phyloP scores from a whole-genome alignment of 2,888 invertebrate genomes.

The Sarcophaga rosellei region DNA sequence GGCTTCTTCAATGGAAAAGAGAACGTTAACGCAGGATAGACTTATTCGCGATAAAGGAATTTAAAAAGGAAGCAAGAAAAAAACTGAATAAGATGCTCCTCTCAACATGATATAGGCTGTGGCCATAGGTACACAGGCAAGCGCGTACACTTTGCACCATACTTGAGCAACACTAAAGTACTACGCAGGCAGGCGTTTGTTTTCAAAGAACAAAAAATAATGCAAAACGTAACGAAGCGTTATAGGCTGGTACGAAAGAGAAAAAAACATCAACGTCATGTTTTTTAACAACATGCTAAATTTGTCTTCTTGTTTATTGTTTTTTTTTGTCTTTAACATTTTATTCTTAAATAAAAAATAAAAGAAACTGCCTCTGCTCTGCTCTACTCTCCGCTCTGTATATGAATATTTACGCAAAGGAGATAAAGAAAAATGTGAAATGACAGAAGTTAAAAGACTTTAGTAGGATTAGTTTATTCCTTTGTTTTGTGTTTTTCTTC shows the following conservation, averaged over 20 bases:
- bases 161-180: conserved; percentile 20
- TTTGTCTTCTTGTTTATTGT: neutral
- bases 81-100: neutral
- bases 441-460: conserved; percentile 52
- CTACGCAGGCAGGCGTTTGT: conserved; percentile 38
- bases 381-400: no score
- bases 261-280: conserved; percentile 29
- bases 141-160: conserved; percentile 22
- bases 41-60: conserved; percentile 30
- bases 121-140: neutral
- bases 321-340: neutral
- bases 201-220: conserved; percentile 32
- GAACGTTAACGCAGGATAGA: conserved; percentile 19
- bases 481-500: conserved; percentile 26
- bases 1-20: conserved; percentile 22
- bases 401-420: conserved; percentile 53
- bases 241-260: conserved; percentile 13
- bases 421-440: conserved; percentile 41
- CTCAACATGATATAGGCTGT: neutral
- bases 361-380: no score
- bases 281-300: conserved; percentile 50
- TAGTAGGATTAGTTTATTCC: conserved; percentile 40
- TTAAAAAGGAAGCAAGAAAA: conserved; percentile 12
- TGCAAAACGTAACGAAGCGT: conserved; percentile 19
- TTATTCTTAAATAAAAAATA: neutral